These are phyloP conservation scores for Myripristis murdjan DNA, from an alignment of 2,797 vertebrate species.

Conservation along the genomic window DNA sequence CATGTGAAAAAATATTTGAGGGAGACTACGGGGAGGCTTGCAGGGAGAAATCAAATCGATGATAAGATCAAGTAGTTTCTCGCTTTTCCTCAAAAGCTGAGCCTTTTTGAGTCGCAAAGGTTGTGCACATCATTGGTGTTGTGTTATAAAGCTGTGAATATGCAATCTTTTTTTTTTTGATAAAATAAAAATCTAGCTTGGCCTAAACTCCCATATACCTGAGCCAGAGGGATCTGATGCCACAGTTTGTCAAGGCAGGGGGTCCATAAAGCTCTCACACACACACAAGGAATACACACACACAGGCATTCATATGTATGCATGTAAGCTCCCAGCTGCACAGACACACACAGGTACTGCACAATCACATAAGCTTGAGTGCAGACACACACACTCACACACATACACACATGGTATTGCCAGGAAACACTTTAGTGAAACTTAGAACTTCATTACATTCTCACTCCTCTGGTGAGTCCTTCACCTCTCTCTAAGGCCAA, in stretches of 20 bases:
- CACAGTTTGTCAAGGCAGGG: background rate
- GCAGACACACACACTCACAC: background rate
- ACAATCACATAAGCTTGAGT: too few species aligned
- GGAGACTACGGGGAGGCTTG: background rate
- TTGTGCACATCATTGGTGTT: background rate
- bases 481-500: too few species aligned
- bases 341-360: slow-evolving; percentile 54
- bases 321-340: background rate
- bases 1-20: slow-evolving; percentile 21
- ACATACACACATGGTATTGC: slow-evolving; percentile 43
- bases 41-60: background rate
- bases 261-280: background rate
- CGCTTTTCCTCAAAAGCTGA: slow-evolving; percentile 38
- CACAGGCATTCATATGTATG: background rate
- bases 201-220: background rate
- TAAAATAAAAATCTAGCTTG: slow-evolving; percentile 31
- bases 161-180: slow-evolving; percentile 25
- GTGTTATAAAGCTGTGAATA: slow-evolving; percentile 19
- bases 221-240: slow-evolving; percentile 16
- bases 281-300: background rate
- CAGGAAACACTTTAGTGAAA: slow-evolving; percentile 73
- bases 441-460: slow-evolving; percentile 52
- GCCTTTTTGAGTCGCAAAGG: slow-evolving; percentile 12
- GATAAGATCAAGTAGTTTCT: slow-evolving; percentile 21
- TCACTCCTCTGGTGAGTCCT: slow-evolving; percentile 56